Base-by-base conservation (phyloP, 2,113 vertebrate genomes). In the Equus quagga region DNA sequence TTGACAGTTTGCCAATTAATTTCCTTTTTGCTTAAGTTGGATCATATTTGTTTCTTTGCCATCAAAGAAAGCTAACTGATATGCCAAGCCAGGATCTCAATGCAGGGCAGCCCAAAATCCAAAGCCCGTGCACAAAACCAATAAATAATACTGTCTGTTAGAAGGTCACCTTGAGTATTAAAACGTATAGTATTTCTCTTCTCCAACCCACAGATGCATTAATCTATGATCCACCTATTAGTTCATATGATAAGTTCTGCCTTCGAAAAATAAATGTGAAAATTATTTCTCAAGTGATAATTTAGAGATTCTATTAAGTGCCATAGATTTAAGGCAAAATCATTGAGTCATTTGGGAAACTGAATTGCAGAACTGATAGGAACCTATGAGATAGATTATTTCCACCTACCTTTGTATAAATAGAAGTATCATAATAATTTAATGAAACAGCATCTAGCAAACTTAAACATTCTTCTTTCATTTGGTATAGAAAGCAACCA, bases 211-310 rank as follows among this genome's bases (percentile, higher is more conserved):
- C 26, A 87, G 19, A 10, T 80, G 8, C 26, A 94, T 91, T 80
- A 75, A 93, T 56, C 56, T 11, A 36, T 36, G 9, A 80, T 13
- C 3, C 60, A 76, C 28, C 6, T 60, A 81, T 69, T 54, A 84
- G 13, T 80, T 73, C 51, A 60, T 58, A 80, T 12, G 11, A 14
- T 65, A 26, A 84, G 7, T 91, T 67, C 41, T 89, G 3, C 44
- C 26, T 93, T 65, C 54, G 93, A 91, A 93, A 97, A 93, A 60
- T 94, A 95, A 88, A 88, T 67, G 19, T 93, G 46, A 82, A 96
- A 96, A 95, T 85, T 90, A 93, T 84, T 88, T 93, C 46, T 93
- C 54, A 95, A 80, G 58, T 65, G 67, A 91, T 88, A 91, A 93
- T 88, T 94, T 92, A 89, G 41, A 90, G 65, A 72, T 60, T 78